Evolutionary conservation across 2,113 vertebrate species (phyloP), one percentile per base, ranked within the genome.

Genomic region (Saccopteryx bilineata): DNA sequence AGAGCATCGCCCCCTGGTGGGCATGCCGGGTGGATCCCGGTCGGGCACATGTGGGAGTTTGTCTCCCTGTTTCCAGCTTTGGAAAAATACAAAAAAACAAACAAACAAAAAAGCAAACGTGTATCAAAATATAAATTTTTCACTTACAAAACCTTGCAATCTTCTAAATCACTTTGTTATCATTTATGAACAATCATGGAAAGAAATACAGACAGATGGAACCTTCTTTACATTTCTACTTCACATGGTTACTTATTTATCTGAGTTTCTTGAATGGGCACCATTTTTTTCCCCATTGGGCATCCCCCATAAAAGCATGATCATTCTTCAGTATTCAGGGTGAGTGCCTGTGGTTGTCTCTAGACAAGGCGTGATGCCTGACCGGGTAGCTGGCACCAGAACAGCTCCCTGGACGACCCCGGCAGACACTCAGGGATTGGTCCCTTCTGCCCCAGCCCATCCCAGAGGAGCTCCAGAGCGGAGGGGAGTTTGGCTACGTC

Each of bases 381-480:
- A 39, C 39, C 39, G 39, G 39, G 39, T 39, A 39, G 39, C 39
- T 39, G 39, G 39, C 39, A 39, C 39, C 39, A 39, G 39, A 39
- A 39, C 39, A 39, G 39, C 39, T 39, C 39, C 39, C 39, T 39
- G 39, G 39, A 39, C 39, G 39, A 39, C 39, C 39, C 39, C 3
- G 39, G 39, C 39, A 90, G 95, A 84, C 95, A n/a, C 95, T 97
- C 94, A 98, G 94, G 96, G 95, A 97, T 52, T 90, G 75, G 72
- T 97, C 95, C 14, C 60, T 94, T 98, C 96, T 95, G 96, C 84
- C 93, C 90, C 95, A 99, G 99, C 98, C 99, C 2, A 97, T 99
- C 96, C 98, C 99, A 74, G 99, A 99, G 96, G 99, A 99, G 78
- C 98, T 99, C 75, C 99, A 99, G 90, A 99, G 99, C 2, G 99